These are phyloP conservation scores for Damaliscus lunatus DNA, from an alignment of 2,113 vertebrate species.

Conservation along the genomic window DNA sequence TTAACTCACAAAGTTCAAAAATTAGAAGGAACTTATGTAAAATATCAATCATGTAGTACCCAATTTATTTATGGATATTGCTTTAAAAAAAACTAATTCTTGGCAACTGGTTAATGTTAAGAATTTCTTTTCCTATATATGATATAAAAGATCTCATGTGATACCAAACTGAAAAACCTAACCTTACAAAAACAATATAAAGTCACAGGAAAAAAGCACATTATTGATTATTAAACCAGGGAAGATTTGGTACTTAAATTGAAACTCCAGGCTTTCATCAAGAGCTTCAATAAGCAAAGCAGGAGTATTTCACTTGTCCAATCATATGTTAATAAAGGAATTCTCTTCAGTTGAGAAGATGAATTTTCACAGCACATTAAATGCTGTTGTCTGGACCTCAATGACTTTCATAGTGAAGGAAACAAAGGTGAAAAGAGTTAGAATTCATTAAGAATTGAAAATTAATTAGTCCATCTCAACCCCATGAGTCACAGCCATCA, in stretches of 20 bases:
- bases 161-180: not conserved
- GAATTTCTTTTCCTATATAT: not conserved
- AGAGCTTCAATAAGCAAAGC: not conserved
- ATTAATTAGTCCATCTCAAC: slow-evolving; percentile 68
- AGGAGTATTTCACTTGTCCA: not conserved
- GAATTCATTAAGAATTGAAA: slow-evolving; percentile 58
- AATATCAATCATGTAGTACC: not conserved
- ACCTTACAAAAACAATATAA: not conserved
- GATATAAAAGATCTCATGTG: not conserved
- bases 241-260: not conserved
- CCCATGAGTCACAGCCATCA: slow-evolving; percentile 42
- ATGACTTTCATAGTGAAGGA: slow-evolving; percentile 46
- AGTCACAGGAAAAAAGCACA: not conserved
- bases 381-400: slow-evolving; percentile 53
- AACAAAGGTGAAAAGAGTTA: slow-evolving; percentile 40
- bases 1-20: not conserved
- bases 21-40: not conserved
- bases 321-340: not conserved
- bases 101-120: not conserved
- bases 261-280: not conserved
- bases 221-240: not conserved
- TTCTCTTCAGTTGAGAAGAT: slow-evolving; percentile 31
- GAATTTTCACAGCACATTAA: not conserved
- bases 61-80: not conserved
- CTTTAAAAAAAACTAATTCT: not conserved